These are phyloP conservation scores for Ceratoteleas bidentatus DNA, from an alignment of 1,140 invertebrate species.

Conservation along the genomic window DNA sequence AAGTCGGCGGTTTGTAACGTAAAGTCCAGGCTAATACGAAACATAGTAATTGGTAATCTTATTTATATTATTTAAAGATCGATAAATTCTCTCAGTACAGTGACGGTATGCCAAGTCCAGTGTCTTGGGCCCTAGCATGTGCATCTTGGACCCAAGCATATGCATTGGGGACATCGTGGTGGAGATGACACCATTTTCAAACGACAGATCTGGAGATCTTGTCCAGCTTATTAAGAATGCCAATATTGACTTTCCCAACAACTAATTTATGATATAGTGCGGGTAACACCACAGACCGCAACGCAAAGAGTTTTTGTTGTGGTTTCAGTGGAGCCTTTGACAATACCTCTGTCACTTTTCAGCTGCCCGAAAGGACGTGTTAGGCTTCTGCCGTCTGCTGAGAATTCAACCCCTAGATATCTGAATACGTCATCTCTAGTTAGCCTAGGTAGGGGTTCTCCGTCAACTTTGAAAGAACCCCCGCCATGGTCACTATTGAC, in stretches of 20 bases:
- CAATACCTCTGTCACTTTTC: not conserved
- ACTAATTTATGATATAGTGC: not conserved
- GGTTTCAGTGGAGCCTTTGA: not conserved
- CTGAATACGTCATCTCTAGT: not conserved
- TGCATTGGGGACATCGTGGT: not conserved
- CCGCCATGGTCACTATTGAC: not conserved
- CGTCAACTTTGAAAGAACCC: not conserved
- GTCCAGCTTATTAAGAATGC: not conserved
- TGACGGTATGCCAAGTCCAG: too few relatives aligned
- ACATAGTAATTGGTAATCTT: too few relatives aligned
- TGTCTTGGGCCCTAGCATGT: too few relatives aligned
- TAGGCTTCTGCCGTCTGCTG: not conserved
- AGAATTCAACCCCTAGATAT: not conserved
- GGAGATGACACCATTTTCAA: not conserved
- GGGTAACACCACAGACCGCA: not conserved
- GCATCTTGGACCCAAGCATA: not conserved
- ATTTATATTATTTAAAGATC: too few relatives aligned
- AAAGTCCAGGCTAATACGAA: too few relatives aligned
- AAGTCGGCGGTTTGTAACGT: too few relatives aligned
- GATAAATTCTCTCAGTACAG: too few relatives aligned
- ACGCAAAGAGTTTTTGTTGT: not conserved
- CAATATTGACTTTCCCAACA: not conserved
- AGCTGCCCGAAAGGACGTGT: not conserved
- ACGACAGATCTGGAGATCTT: not conserved
- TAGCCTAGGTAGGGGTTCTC: not conserved